Evolutionary conservation across 2,797 vertebrate genomes (phyloP), one percentile per base, ranked within the genome.

Genomic region (Kryptolebias ocellatus): DNA sequence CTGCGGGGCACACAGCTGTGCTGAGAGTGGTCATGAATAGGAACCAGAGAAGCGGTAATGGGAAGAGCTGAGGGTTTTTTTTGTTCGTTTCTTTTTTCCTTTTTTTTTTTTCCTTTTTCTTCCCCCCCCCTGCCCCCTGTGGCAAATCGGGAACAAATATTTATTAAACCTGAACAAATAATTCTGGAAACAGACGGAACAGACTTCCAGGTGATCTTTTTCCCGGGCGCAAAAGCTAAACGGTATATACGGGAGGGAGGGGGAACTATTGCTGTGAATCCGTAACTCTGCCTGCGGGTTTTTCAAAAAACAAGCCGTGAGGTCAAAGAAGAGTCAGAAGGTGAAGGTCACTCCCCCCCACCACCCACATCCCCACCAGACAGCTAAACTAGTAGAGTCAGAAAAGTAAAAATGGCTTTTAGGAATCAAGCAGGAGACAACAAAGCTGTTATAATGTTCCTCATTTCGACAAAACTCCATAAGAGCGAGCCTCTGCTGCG

Each of bases 201-300:
- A 55, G 64, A 78, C 74, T 86, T 24, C 75, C 70, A 83, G 83
- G 83, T 20, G 39, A 67, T 79, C 58, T 82, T 77, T 74, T 34
- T 10, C 18, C 81, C 76, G 69, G 78, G 79, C 72, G 82, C 70
- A 79, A 24, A 88, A 74, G 70, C 69, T 58, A 70, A 73, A 81
- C 14, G 11, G 11, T 42, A 42, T 39, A 24, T 24, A 56, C 60
- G 80, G 69, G 47, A 45, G 39, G 70, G 78, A 55, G 47, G 81
- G 72, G 46, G 79, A 70, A 83, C 81, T 91, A 91, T 90, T 90
- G 90, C 87, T 91, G 88, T 85, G 83, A 85, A 72, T 84, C 76
- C 78, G 55, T 74, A 77, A 75, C 53, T 84, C 62, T 15, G 76
- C 73, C 80, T 81, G 76, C 44, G 6, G 62, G 71, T 81, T 71